phyloP scores from a whole-genome alignment of 2,888 invertebrate species.

The Rhabditoides inermis region DNA sequence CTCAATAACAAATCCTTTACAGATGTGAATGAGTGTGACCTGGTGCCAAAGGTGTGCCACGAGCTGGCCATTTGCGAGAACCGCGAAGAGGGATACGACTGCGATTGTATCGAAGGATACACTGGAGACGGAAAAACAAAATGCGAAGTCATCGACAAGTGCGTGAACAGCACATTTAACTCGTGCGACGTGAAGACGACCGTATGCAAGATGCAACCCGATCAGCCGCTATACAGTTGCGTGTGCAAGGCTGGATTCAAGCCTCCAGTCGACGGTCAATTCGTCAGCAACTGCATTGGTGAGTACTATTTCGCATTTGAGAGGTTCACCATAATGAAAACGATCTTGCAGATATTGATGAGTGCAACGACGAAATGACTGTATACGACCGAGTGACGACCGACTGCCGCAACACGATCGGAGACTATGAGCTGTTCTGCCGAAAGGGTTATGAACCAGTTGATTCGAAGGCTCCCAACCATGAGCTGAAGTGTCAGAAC shows the following conservation, averaged over 20 bases:
- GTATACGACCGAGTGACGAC: not conserved
- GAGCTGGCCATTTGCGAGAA: conserved; percentile 2
- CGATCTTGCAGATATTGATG: conserved; percentile 3
- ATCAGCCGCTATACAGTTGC: not conserved
- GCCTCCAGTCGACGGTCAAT: too few species aligned
- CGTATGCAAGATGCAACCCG: not conserved
- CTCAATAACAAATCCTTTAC: too few species aligned
- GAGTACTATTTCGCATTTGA: too few species aligned
- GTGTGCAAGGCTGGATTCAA: not conserved
- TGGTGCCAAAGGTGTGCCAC: not conserved
- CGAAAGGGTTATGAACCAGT: too few species aligned
- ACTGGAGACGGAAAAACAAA: not conserved
- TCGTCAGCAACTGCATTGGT: too few species aligned
- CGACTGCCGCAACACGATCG: not conserved
- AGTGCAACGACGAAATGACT: not conserved
- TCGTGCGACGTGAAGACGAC: too few species aligned
- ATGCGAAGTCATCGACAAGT: too few species aligned
- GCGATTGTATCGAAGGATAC: conserved; percentile 7
- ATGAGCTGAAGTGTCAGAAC: conserved; percentile 4
- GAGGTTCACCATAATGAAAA: too few species aligned
- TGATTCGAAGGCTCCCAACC: too few species aligned
- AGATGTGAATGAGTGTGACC: conserved; percentile 6
- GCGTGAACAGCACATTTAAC: too few species aligned
- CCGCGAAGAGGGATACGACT: conserved; percentile 1
- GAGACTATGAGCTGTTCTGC: too few species aligned